phyloP scores from a whole-genome alignment of 1,140 invertebrate species.

The Euglossa dilemma region DNA sequence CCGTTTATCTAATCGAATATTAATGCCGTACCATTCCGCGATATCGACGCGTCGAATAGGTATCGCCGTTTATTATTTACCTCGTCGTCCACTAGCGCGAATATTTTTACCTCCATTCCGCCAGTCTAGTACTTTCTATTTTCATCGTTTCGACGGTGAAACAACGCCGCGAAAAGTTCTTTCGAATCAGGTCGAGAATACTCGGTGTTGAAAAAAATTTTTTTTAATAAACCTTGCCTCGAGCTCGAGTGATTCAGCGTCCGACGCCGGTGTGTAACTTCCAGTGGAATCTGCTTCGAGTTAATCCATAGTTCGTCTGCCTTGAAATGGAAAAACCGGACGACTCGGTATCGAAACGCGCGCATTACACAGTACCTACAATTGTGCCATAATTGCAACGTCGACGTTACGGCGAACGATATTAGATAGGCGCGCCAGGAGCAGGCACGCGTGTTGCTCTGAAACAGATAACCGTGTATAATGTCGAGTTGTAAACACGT shows the following conservation, averaged over 20 bases:
- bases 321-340: not conserved
- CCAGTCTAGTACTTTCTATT: too few relatives aligned
- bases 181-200: too few relatives aligned
- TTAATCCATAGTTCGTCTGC: not conserved
- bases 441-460: constrained; percentile 36
- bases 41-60: too few relatives aligned
- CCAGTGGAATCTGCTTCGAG: not conserved
- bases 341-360: not conserved
- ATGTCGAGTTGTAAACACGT: constrained; percentile 40
- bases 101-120: too few relatives aligned
- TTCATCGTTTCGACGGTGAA: not conserved
- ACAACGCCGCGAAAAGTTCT: too few relatives aligned
- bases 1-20: too few relatives aligned
- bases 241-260: too few relatives aligned
- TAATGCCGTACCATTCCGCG: not conserved
- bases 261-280: not conserved
- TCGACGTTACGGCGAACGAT: constrained; percentile 38
- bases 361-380: not conserved
- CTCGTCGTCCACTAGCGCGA: not conserved
- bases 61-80: too few relatives aligned
- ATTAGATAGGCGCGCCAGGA: constrained; percentile 47
- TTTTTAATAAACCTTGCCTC: not conserved
- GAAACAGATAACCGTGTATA: constrained; percentile 49
- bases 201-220: too few relatives aligned
- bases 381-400: constrained; percentile 36